Evolutionary conservation across 2,888 invertebrate species (phyloP).

Genomic region (Acronicta aceris): DNA sequence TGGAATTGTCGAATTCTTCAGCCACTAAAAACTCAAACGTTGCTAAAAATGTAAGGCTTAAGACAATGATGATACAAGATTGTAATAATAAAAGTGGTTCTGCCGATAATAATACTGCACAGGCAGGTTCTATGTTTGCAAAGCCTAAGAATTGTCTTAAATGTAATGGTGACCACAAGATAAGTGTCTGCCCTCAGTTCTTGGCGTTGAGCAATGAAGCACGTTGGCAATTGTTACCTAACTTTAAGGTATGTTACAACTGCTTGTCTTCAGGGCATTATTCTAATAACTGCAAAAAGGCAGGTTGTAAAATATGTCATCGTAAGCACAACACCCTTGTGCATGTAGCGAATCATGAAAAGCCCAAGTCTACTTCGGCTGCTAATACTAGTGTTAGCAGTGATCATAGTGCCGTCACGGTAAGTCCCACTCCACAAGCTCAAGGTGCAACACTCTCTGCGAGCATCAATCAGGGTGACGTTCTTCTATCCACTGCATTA

Average conservation of each 20-base stretch:
- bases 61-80: too few relatives aligned
- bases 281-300: conserved; percentile 35
- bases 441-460: conserved; percentile 2
- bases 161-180: background rate
- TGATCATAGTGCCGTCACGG: too few relatives aligned
- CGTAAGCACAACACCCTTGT: conserved; percentile 31
- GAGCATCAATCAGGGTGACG: conserved; percentile 1
- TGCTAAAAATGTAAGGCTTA: too few relatives aligned
- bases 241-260: conserved; percentile 41
- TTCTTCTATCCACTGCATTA: conserved; percentile 34
- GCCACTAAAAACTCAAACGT: too few relatives aligned
- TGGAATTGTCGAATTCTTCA: background rate
- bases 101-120: too few relatives aligned
- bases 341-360: background rate
- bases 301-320: conserved; percentile 28
- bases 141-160: background rate
- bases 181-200: background rate
- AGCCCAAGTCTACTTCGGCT: too few relatives aligned
- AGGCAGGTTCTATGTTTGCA: too few relatives aligned
- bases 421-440: too few relatives aligned
- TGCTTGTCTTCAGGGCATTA: conserved; percentile 44
- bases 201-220: conserved; percentile 1
- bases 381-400: too few relatives aligned
- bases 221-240: background rate
- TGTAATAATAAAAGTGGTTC: too few relatives aligned